Evolutionary conservation across 2,113 vertebrate genomes (phyloP).

Genomic region (Centropus unirufus): DNA sequence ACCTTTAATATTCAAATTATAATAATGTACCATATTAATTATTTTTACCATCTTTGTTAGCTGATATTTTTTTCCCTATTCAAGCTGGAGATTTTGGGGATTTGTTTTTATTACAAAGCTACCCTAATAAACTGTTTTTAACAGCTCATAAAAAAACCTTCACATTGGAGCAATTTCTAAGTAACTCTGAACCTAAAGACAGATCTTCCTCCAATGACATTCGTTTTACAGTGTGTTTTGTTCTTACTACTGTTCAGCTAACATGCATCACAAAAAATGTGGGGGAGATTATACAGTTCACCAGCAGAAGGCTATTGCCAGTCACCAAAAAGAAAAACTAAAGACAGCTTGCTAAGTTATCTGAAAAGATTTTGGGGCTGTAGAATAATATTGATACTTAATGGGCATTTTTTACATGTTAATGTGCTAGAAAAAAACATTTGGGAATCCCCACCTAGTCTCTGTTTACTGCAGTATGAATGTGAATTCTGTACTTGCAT

Average conservation of each 20-base stretch:
- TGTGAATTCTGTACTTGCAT: not conserved
- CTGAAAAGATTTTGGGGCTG: not conserved
- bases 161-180: not conserved
- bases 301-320: not conserved
- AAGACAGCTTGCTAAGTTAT: not conserved
- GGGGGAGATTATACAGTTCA: not conserved
- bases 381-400: not conserved
- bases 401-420: not conserved
- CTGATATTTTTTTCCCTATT: not conserved
- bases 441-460: not conserved
- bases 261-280: no score
- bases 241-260: not conserved
- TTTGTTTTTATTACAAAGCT: not conserved
- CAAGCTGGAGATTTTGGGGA: not conserved
- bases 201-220: not conserved
- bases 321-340: not conserved
- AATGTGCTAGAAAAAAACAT: not conserved
- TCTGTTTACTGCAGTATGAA: not conserved
- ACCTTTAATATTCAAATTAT: conserved; percentile 42
- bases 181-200: not conserved
- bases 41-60: not conserved
- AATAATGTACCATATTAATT: not conserved
- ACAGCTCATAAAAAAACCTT: not conserved
- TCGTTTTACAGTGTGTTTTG: not conserved
- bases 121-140: not conserved